Evolutionary conservation across 2,888 invertebrate genomes (phyloP).

Genomic region (Hypsopygia costalis): DNA sequence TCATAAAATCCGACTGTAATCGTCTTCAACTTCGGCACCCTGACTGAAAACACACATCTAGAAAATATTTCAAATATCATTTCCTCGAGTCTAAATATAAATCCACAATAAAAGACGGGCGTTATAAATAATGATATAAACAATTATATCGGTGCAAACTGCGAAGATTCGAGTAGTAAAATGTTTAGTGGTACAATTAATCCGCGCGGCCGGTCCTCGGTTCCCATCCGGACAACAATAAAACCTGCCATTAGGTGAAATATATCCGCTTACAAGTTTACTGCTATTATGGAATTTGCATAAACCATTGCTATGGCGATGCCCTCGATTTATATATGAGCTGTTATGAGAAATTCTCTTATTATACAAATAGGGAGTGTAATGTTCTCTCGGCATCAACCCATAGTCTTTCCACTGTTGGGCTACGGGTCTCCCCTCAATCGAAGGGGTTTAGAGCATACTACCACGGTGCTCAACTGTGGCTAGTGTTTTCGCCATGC

Average conservation of each 20-base stretch:
- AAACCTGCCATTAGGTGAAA: slow-evolving; percentile 33
- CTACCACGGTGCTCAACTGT: too few species aligned
- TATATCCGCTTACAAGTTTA: slow-evolving; percentile 28
- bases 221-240: slow-evolving; percentile 34
- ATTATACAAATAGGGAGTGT: too few species aligned
- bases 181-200: slow-evolving; percentile 36
- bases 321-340: slow-evolving; percentile 5
- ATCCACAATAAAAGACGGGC: slow-evolving; percentile 5
- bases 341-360: too few species aligned
- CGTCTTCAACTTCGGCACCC: too few species aligned
- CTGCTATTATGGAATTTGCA: slow-evolving; percentile 25
- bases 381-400: too few species aligned
- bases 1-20: too few species aligned
- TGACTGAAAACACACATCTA: too few species aligned
- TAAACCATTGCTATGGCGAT: slow-evolving; percentile 17
- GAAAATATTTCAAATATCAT: slow-evolving; percentile 12
- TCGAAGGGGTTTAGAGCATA: too few species aligned
- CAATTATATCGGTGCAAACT: slow-evolving; percentile 16
- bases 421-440: too few species aligned
- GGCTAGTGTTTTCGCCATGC: too few species aligned
- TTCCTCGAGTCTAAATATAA: slow-evolving; percentile 13
- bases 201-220: slow-evolving; percentile 24
- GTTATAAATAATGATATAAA: slow-evolving; percentile 20
- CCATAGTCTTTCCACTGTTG: too few species aligned
- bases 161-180: slow-evolving; percentile 19